phyloP scores from a whole-genome alignment of 2,888 invertebrate species.

The Acleris laterana region DNA sequence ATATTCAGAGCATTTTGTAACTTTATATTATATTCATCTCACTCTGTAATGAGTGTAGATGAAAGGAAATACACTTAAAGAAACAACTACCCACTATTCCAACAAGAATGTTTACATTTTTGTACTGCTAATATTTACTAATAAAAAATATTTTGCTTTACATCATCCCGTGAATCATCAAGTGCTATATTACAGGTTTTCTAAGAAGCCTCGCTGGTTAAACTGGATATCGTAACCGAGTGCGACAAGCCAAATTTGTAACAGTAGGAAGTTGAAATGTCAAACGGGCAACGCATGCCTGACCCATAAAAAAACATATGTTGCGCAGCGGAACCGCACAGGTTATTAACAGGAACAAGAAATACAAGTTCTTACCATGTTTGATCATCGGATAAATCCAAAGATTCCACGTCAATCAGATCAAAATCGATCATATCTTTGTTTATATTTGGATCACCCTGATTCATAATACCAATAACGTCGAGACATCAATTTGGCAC shows the following conservation, averaged over 20 bases:
- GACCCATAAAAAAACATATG: constrained; percentile 40
- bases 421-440: constrained; percentile 83
- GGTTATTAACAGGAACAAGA: background rate
- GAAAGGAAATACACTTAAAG: background rate
- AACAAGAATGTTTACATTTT: constrained; percentile 27
- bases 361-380: constrained; percentile 77
- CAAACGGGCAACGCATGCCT: constrained; percentile 46
- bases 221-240: constrained; percentile 38
- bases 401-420: constrained; percentile 83
- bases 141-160: constrained; percentile 23
- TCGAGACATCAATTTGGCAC: constrained; percentile 82
- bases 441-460: constrained; percentile 82
- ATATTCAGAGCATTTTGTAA: constrained; percentile 9
- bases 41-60: background rate
- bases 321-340: constrained; percentile 34
- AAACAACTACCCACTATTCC: constrained; percentile 32
- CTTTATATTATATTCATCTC: constrained; percentile 2
- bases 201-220: constrained; percentile 30
- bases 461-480: constrained; percentile 74
- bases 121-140: constrained; percentile 19
- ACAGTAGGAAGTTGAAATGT: constrained; percentile 50
- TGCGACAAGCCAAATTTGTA: constrained; percentile 27
- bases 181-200: constrained; percentile 19
- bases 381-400: constrained; percentile 84
- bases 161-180: constrained; percentile 30